These are phyloP conservation scores for Trissonchulus sp. DNA, from an alignment of 2,888 invertebrate genomes.

Conservation along the genomic window DNA sequence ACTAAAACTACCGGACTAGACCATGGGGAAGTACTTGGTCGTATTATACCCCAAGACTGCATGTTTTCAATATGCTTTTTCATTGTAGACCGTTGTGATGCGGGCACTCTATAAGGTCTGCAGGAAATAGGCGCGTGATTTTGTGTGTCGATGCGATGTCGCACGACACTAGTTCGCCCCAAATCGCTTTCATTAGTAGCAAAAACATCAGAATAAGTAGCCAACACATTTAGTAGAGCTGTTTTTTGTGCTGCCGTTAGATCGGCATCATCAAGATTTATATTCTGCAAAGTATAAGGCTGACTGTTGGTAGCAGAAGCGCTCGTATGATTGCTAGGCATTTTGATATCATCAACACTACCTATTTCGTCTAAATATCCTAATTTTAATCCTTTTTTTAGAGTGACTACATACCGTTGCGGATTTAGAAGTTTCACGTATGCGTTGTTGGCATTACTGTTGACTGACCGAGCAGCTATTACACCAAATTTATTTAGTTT, in stretches of 20 bases:
- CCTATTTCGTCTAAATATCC: not conserved
- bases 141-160: not conserved
- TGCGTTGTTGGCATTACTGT: not conserved
- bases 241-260: not conserved
- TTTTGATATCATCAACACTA: not conserved
- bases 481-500: too few relatives aligned
- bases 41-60: not conserved
- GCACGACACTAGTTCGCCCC: not conserved
- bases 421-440: not conserved
- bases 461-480: not conserved
- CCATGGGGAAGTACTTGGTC: slow-evolving; percentile 8
- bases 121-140: not conserved
- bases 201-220: not conserved
- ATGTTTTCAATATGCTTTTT: not conserved
- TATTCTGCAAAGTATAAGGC: not conserved
- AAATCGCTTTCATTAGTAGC: not conserved
- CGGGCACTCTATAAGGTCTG: slow-evolving; percentile 6
- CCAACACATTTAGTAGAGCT: not conserved
- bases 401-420: not conserved
- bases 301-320: not conserved
- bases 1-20: slow-evolving; percentile 16
- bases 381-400: not conserved
- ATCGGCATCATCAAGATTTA: too few relatives aligned
- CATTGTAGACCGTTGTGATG: not conserved
- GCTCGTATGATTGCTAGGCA: not conserved